Base-by-base conservation (phyloP, 2,113 vertebrate genomes). In the Nothobranchius kuhntae region DNA sequence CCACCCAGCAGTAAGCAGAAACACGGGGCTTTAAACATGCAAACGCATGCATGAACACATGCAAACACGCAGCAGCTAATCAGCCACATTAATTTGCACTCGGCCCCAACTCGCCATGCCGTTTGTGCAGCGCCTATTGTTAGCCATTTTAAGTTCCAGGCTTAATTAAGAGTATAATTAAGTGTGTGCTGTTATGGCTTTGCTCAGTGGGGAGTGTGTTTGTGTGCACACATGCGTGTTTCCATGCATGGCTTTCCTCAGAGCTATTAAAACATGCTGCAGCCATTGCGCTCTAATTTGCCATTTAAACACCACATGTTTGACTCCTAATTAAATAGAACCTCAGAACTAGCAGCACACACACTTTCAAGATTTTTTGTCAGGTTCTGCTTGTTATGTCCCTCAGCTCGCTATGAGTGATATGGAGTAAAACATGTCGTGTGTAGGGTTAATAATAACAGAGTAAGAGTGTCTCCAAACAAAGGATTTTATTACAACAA, bases 81-180 rank as follows among this genome's bases (percentile, higher is more conserved):
- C 60, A 77, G 21, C 36, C 54, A 54, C 66, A 64, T 73, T 75
- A 44, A 80, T 78, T 73, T 65, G 42, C 70, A 66, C 77, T 60
- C 14, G 11, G 58, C 15, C 50, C 58, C 17, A 36, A 73, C 51
- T 44, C 52, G 9, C 21, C 26, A 26, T 54, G 71, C 30, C 7
- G 54, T 70, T 61, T 13, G 9, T 35, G 4, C 36, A 42, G 52
- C 63, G 46, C 7, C 40, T 52, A 72, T 68, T 58, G 59, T 65
- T 75, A 65, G 75, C 66, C 69, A 85, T 83, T 30, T 82, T 63
- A 56, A 78, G 72, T 80, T 77, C 61, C 68, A 45, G 73, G 60
- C 74, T 78, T 87, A 91, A 87, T 88, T 88, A 87, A 83, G 78
- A 82, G 72, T 17, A 84, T 87, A 87, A 89, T 87, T 78, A 86